Percentiles rank a stretch among this genome's conserved stretches.
Conservation (phyloP, 2,797 vertebrate genomes). For the Bryconaethiops microstoma region DNA sequence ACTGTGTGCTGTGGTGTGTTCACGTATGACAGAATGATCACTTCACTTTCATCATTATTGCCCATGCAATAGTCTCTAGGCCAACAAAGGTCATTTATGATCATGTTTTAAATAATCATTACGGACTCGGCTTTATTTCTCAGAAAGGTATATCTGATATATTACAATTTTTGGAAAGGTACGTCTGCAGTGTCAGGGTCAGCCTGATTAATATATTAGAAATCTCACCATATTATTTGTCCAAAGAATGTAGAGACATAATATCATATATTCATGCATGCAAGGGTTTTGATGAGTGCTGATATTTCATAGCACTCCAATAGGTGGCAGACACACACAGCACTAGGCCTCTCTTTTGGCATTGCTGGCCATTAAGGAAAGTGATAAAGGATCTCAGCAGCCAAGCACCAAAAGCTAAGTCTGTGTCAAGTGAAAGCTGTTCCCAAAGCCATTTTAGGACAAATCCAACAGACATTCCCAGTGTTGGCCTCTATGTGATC, state of each 20-base stretch:
- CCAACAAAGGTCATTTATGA: background rate
- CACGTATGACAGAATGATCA: no score
- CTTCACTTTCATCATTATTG: no score
- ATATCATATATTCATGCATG: background rate
- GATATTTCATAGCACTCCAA: conserved; percentile 76
- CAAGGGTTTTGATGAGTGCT: conserved; percentile 35
- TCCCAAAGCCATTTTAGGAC: conserved; percentile 5
- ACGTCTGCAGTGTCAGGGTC: no score
- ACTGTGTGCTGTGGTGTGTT: no score
- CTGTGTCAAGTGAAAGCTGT: conserved; percentile 14
- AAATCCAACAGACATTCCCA: conserved; percentile 21
- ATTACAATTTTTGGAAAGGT: background rate
- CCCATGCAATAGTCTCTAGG: conserved; percentile 5
- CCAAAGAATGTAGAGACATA: background rate
- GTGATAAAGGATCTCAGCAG: conserved; percentile 50
- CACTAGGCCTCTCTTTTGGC: conserved; percentile 53
- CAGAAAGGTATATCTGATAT: background rate
- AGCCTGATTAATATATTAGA: background rate
- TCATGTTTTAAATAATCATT: background rate
- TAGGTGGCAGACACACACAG: conserved; percentile 83
- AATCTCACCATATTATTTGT: background rate
- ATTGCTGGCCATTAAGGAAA: conserved; percentile 12
- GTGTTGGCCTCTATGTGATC: conserved; percentile 57
- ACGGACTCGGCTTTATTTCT: background rate
- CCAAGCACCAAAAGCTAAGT: background rate